Base-by-base conservation (phyloP, 2,888 invertebrate species). In the Habrosyne pyritoides region DNA sequence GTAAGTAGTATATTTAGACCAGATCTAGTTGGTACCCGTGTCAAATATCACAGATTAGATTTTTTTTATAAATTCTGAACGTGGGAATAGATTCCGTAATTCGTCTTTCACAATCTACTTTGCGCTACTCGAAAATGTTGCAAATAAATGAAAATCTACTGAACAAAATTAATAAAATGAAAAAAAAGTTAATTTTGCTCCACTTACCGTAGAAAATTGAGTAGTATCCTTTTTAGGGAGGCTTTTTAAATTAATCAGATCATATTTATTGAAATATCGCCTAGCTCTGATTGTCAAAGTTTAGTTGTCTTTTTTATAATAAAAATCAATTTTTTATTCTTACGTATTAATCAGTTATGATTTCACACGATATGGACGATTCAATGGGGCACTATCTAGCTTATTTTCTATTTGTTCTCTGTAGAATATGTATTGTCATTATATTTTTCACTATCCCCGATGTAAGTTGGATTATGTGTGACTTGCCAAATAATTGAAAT, bases 401-500 rank as follows among this genome's bases (percentile, higher is more conserved):
- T 83, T 86, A 89, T 78, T 80, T 78, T 70, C 82, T 84, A 85
- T 81, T 71, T 79, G 73, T 77, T 74, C 75, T 69, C 78, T 73
- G 67, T 75, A 73, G 79, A 75, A 69, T 71, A 67, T 75, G 75
- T 79, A 77, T 75, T 75, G 79, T 81, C 79, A 83, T 87, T 76
- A 66, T 86, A 78, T 76, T 77, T 78, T 80, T 59, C 72, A 70
- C 77, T 78, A 67, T 78, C 80, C 75, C 79, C 76, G 81, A 80
- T 81, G 82, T 85, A 73, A 80, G 79, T 79, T 83, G 83, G 79
- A 77, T 79, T 79, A 83, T 85, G 79, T 83, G 78, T 82, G 86
- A 84, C 89, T 88, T 88, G 90, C 87, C 90, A 86, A 87, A 83
- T 80, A 84, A 83, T 85, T 85, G 84, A 87, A 85, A 86, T 79